A percentile compares a stretch with the other conserved stretches of the same genome.
Evolutionary conservation across 2,113 vertebrate genomes (phyloP).

Genomic region (Pelmatolapia mariae): DNA sequence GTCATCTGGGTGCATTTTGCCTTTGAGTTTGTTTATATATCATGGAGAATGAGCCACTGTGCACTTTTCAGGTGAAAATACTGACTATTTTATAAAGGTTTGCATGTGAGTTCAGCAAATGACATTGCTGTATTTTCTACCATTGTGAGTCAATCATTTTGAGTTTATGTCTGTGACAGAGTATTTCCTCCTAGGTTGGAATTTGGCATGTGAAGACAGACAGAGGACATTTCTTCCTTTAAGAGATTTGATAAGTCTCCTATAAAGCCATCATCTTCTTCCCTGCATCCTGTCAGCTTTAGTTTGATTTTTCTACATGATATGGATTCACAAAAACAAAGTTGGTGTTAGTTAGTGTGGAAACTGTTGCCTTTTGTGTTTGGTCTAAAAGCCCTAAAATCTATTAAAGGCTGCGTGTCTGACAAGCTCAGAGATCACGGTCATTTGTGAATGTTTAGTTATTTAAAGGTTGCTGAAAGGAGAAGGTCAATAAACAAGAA

Average conservation of each 20-base stretch:
- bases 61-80: neutral
- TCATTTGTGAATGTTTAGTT: conserved; percentile 30
- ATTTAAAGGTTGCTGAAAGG: conserved; percentile 32
- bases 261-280: neutral
- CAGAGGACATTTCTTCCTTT: neutral
- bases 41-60: neutral
- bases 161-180: conserved; percentile 13
- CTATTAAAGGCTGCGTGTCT: neutral
- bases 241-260: neutral
- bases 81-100: neutral
- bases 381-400: neutral
- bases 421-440: neutral
- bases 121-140: neutral
- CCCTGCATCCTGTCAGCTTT: neutral
- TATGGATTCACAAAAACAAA: neutral
- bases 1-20: conserved; percentile 4
- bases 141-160: neutral
- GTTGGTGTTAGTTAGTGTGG: neutral
- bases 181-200: neutral
- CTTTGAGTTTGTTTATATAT: conserved; percentile 33
- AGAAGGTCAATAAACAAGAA: conserved; percentile 11
- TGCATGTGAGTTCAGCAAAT: neutral
- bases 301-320: neutral
- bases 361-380: neutral
- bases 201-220: neutral